Evolutionary conservation across 1,140 invertebrate genomes (phyloP), one percentile per base, ranked within the genome.

Genomic region (Drosophila sp.): DNA sequence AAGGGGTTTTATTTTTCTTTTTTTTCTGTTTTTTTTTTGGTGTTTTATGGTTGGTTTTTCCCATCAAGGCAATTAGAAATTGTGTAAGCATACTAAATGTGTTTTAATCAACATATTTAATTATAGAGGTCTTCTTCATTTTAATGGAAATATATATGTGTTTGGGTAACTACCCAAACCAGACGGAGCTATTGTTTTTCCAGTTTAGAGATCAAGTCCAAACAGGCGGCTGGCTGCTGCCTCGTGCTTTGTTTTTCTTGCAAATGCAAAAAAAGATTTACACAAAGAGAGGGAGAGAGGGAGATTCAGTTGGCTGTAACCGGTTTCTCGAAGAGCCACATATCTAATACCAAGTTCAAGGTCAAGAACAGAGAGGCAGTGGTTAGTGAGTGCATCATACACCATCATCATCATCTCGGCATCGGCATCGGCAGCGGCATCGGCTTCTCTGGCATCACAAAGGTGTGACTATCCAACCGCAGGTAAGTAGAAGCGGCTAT

Each of bases 331-430:
- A 67, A 78, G 79, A 83, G 82, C 79, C 50, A 76, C 79, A 69
- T 79, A 85, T 85, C 82, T 85, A 85, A 85, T 85, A 85, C 82
- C 82, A 85, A 85, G 82, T 85, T 85, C 83, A 85, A 85, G 82
- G 82, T 85, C 70, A 80, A 86, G 65, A 66, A 56, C 69, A 8
- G 64, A 69, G 62, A 66, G 70, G 61, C 66, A 74, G 67, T 70
- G 44, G 66, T 66, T 58, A 66, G 73, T 65, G 60, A 74, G 67
- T 81, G 76, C 80, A 85, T 80, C 78, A 68, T 70, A 64, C 29
- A 47, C 23, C 44, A 47, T 10, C 44, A 47, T 6, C 44, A 47
- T 17, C 41, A 44, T 17, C 33, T 17, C 40, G 29, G 23, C 5
- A 47, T 47, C 29, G 56, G 30, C 41, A 50, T 58, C 67, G 60